These are phyloP conservation scores for Campylorhamphus procurvoides DNA, from an alignment of 2,113 vertebrate species.

Conservation along the genomic window DNA sequence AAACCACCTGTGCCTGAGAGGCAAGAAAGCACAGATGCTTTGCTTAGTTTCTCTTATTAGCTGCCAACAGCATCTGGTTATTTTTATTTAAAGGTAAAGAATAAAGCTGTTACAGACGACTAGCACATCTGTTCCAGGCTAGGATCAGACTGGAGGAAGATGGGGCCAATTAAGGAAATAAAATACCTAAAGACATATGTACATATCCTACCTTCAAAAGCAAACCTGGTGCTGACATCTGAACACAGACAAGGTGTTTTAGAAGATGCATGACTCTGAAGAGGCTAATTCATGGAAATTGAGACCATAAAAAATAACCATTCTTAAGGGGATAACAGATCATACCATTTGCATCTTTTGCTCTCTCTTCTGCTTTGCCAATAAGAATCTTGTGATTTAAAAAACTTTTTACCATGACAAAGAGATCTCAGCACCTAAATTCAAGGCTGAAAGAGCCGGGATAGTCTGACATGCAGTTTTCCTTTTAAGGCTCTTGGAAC, in stretches of 20 bases:
- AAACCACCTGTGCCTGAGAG: neutral
- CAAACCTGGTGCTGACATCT: neutral
- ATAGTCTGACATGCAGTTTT: neutral
- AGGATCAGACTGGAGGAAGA: neutral
- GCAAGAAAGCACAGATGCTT: neutral
- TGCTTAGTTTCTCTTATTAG: neutral
- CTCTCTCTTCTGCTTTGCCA: neutral
- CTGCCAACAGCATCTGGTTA: constrained; percentile 17
- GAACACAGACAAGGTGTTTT: neutral
- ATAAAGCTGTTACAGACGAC: neutral
- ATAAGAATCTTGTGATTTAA: neutral
- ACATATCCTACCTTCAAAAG: neutral
- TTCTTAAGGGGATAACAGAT: neutral
- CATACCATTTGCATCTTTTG: neutral
- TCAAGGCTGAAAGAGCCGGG: neutral
- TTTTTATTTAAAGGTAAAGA: neutral
- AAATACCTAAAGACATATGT: neutral
- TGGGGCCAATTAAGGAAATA: neutral
- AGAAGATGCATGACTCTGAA: neutral
- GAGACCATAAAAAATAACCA: neutral
- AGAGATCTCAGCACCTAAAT: neutral
- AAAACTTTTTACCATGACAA: neutral
- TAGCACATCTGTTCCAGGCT: neutral
- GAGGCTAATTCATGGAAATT: neutral
- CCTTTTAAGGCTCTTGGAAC: neutral